Evolutionary conservation across 2,888 invertebrate genomes (phyloP).

Genomic region (Coenonympha glycerion): DNA sequence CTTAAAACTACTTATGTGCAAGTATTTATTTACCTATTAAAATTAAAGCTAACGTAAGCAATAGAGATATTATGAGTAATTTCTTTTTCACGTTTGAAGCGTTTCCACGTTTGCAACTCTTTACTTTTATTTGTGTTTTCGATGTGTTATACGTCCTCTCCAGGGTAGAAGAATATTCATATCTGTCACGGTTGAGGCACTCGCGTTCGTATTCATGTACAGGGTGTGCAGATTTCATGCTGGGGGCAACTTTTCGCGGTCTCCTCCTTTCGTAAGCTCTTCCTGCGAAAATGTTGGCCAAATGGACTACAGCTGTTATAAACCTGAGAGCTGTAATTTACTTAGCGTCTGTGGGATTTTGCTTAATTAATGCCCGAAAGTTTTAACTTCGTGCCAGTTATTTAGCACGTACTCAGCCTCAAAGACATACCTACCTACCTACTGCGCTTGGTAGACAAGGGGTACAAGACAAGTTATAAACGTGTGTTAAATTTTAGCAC

Average conservation of each 20-base stretch:
- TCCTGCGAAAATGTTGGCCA: conserved; percentile 37
- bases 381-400: conserved; percentile 29
- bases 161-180: conserved; percentile 25
- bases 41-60: conserved; percentile 35
- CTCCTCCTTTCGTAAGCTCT: conserved; percentile 48
- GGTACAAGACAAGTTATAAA: background rate
- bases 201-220: conserved; percentile 58
- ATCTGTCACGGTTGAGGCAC: conserved; percentile 48
- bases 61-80: conserved; percentile 38
- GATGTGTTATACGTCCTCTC: conserved; percentile 29
- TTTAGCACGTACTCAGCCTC: conserved; percentile 22
- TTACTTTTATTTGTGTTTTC: conserved; percentile 29
- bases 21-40: conserved; percentile 43
- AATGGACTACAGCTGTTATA: conserved; percentile 38
- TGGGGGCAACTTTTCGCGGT: conserved; percentile 40
- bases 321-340: conserved; percentile 47
- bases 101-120: conserved; percentile 34
- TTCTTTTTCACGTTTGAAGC: too few relatives aligned
- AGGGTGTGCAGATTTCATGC: conserved; percentile 54
- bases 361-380: conserved; percentile 40
- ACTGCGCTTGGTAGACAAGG: conserved; percentile 8
- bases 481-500: background rate
- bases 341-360: conserved; percentile 43
- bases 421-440: too few relatives aligned
- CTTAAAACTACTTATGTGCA: too few relatives aligned